These are phyloP conservation scores for Taurulus bubalis DNA, from an alignment of 2,113 vertebrate genomes.

Conservation along the genomic window DNA sequence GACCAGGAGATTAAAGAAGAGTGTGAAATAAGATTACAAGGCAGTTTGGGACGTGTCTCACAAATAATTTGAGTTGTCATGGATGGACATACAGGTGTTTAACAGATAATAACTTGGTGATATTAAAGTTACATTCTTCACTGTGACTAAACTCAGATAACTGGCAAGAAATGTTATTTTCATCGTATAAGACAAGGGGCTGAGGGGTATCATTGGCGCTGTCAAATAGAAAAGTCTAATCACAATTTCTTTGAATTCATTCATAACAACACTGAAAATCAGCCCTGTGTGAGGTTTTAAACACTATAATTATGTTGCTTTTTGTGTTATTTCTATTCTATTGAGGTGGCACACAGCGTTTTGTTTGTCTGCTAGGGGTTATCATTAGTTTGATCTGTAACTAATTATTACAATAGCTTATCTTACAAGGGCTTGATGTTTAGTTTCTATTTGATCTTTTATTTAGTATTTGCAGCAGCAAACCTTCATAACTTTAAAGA, in stretches of 20 bases:
- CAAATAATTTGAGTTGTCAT: not conserved
- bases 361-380: not conserved
- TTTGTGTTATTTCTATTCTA: not conserved
- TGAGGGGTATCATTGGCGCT: not conserved
- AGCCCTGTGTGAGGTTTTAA: not conserved
- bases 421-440: not conserved
- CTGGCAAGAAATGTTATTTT: not conserved
- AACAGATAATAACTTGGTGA: not conserved
- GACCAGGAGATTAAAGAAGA: not conserved
- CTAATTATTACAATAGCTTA: not conserved
- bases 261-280: not conserved
- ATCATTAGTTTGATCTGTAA: not conserved
- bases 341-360: not conserved
- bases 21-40: not conserved
- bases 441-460: not conserved
- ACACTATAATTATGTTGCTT: not conserved
- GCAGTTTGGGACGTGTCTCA: not conserved
- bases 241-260: not conserved
- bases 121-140: not conserved
- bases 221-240: not conserved
- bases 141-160: not conserved
- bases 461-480: not conserved
- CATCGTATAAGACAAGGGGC: not conserved
- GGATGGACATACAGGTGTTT: not conserved
- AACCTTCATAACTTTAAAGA: not conserved